Evolutionary conservation across 2,797 vertebrate genomes (phyloP).

Genomic region (Salarias fasciatus): DNA sequence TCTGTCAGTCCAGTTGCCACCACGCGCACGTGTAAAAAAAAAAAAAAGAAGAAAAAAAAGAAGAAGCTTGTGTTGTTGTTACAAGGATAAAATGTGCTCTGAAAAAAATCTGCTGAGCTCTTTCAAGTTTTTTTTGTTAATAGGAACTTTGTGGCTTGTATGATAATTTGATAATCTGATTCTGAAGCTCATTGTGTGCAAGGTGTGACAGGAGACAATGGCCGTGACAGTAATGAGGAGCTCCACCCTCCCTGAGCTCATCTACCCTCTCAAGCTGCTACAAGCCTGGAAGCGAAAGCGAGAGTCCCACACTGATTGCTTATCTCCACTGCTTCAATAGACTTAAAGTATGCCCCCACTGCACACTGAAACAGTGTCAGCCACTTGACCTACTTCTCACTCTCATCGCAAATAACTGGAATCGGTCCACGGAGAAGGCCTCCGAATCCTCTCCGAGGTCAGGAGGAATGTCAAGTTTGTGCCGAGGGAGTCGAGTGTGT

Average conservation of each 20-base stretch:
- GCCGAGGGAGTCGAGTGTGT: conserved; percentile 12
- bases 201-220: conserved; percentile 51
- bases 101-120: too few relatives aligned
- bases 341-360: conserved; percentile 67
- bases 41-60: too few relatives aligned
- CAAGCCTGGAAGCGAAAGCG: conserved; percentile 47
- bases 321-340: conserved; percentile 66
- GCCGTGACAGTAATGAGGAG: conserved; percentile 21
- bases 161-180: conserved; percentile 23
- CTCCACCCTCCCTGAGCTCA: conserved; percentile 38
- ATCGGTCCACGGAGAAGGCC: conserved; percentile 32
- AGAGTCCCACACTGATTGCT: conserved; percentile 48
- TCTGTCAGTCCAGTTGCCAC: too few relatives aligned
- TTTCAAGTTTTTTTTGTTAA: background rate
- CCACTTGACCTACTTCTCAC: conserved; percentile 77
- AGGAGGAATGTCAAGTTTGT: conserved; percentile 14
- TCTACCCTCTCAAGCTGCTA: conserved; percentile 39
- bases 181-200: background rate
- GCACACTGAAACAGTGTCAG: conserved; percentile 64
- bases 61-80: too few relatives aligned
- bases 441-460: conserved; percentile 27
- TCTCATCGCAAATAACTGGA: conserved; percentile 57
- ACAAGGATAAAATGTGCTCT: too few relatives aligned
- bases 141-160: background rate
- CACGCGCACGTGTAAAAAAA: too few relatives aligned